Percentiles rank a stretch among this genome's conserved stretches.
phyloP scores from a whole-genome alignment of 2,888 invertebrate genomes.

The Caenorhabditis wallacei region DNA sequence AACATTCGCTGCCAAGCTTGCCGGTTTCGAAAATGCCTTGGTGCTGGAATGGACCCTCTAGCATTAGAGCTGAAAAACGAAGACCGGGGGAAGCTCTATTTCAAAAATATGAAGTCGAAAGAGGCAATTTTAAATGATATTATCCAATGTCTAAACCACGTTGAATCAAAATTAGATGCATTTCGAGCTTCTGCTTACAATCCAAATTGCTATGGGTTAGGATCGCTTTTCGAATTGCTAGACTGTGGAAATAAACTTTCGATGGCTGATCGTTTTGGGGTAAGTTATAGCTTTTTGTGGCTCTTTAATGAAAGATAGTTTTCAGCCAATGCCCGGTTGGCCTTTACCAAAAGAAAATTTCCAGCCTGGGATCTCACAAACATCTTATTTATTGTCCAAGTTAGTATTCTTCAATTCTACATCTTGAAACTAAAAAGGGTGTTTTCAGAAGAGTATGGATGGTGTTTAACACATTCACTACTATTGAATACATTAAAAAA shows the following conservation, averaged over 20 bases:
- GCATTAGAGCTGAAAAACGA: not conserved
- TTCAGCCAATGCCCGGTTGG: constrained; percentile 39
- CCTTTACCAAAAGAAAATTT: not conserved
- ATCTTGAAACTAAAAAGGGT: not conserved
- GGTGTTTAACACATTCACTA: constrained; percentile 23
- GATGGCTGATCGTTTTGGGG: constrained; percentile 5
- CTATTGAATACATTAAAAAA: constrained; percentile 42
- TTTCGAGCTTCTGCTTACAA: constrained; percentile 33
- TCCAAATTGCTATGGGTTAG: not conserved
- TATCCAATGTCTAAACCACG: not conserved
- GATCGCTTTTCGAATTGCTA: not conserved
- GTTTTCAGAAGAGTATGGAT: constrained; percentile 16
- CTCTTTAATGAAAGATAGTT: not conserved
- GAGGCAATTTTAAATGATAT: not conserved
- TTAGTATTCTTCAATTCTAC: not conserved
- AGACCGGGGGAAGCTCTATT: not conserved
- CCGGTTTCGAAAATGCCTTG: constrained; percentile 18
- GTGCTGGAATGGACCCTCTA: constrained; percentile 6
- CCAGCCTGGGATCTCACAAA: not conserved
- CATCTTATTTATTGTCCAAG: not conserved
- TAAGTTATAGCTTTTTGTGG: not conserved
- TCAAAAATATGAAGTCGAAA: not conserved
- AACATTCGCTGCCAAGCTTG: constrained; percentile 8
- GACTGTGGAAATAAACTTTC: not conserved
- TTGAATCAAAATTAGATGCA: not conserved